A percentile compares a stretch with the other conserved stretches of the same genome.
Evolutionary conservation across 1,140 invertebrate genomes (phyloP).

Genomic region (Zaprionus ornatus): DNA sequence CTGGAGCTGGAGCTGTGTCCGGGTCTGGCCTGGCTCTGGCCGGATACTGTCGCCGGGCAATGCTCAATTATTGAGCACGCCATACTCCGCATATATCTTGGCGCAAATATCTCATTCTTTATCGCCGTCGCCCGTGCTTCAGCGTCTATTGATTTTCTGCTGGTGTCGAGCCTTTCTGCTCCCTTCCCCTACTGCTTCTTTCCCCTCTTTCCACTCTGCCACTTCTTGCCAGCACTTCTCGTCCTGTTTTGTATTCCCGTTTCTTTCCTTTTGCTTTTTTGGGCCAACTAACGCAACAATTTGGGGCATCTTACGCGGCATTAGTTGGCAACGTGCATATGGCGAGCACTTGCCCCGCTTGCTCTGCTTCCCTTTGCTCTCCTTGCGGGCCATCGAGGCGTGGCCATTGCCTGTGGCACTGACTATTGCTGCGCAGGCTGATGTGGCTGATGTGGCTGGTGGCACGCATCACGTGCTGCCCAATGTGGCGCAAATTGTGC

Average conservation of each 20-base stretch:
- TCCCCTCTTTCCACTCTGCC: no score
- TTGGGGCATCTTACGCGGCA: conserved; percentile 24
- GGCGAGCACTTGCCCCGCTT: conserved; percentile 13
- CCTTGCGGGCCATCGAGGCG: conserved; percentile 1
- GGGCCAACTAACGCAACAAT: conserved; percentile 50
- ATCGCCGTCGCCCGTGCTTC: neutral
- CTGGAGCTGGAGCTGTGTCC: neutral
- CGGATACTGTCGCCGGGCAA: neutral
- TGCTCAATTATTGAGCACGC: conserved; percentile 51
- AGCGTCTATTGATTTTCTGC: conserved; percentile 48
- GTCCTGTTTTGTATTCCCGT: neutral
- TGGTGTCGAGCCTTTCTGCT: neutral
- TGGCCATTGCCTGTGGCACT: conserved; percentile 15
- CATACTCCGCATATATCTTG: conserved; percentile 14
- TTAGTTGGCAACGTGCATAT: conserved; percentile 40
- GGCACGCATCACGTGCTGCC: conserved; percentile 73
- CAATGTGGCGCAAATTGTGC: conserved; percentile 68
- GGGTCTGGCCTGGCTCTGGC: no score
- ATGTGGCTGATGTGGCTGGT: conserved; percentile 1
- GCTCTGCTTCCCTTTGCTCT: conserved; percentile 4
- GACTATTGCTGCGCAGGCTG: neutral
- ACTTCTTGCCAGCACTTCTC: neutral
- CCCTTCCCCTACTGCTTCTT: no score
- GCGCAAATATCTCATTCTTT: conserved; percentile 15
- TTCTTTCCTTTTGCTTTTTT: conserved; percentile 3